phyloP scores from a whole-genome alignment of 2,797 vertebrate species.

The Lepidocolaptes lacrymiger region DNA sequence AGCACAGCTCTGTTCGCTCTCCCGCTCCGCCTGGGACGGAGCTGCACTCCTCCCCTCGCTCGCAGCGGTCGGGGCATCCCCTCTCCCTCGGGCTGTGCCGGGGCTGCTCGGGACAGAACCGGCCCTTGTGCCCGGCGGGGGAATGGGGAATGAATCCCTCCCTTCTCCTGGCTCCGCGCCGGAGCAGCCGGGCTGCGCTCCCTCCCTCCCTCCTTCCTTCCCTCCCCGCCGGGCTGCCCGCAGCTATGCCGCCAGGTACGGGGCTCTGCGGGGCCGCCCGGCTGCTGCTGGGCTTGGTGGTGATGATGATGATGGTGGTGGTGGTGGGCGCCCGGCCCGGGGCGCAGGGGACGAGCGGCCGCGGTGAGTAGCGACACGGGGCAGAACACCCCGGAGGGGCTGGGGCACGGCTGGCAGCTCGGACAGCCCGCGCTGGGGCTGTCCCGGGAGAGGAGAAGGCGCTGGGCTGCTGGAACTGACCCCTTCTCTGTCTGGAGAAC shows the following conservation, averaged over 20 bases:
- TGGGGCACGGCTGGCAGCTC: neutral
- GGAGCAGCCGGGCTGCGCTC: neutral
- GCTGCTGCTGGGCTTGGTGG: neutral
- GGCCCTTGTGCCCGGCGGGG: neutral
- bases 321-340: neutral
- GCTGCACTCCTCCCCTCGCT: neutral
- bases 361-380: neutral
- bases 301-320: neutral
- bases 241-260: neutral
- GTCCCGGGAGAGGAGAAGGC: neutral
- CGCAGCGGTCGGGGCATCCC: neutral
- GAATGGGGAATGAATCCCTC: neutral
- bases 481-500: accelerated
- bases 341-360: neutral
- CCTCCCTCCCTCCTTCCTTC: too few relatives aligned
- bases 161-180: neutral
- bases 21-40: neutral
- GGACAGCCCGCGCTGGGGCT: neutral
- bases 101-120: neutral
- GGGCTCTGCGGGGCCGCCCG: neutral
- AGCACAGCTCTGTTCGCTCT: accelerated
- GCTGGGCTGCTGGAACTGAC: accelerated
- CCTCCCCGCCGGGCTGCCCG: neutral
- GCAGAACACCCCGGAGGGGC: neutral
- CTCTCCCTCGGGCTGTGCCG: neutral